Percentiles rank a stretch among this genome's conserved stretches.
Evolutionary conservation across 2,888 invertebrate species (phyloP).

Genomic region (Orthosia gothica): DNA sequence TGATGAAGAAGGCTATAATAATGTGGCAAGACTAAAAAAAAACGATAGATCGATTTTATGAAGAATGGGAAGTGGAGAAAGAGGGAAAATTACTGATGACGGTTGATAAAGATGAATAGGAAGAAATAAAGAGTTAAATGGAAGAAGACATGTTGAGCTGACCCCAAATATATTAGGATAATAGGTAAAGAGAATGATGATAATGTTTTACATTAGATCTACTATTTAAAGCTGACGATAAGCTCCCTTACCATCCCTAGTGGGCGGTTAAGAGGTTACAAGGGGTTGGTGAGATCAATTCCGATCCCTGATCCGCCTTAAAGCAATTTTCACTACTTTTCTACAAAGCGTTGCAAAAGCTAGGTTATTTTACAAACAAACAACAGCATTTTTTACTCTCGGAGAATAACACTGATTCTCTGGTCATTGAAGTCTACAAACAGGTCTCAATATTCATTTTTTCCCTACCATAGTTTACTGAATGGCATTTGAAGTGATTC

Average conservation of each 20-base stretch:
- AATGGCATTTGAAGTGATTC: conserved; percentile 27
- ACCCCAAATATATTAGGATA: background rate
- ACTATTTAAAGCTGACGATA: background rate
- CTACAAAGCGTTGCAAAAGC: background rate
- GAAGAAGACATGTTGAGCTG: background rate
- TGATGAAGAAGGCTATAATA: too few relatives aligned
- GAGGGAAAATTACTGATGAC: background rate
- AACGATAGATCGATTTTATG: background rate
- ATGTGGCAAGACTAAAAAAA: background rate
- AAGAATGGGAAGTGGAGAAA: background rate
- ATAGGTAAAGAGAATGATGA: background rate
- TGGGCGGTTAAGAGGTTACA: background rate
- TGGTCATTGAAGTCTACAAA: background rate
- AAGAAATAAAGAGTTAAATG: too few relatives aligned
- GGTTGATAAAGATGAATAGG: too few relatives aligned
- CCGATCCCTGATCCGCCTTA: background rate
- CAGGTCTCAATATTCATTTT: background rate
- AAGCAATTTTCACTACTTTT: background rate
- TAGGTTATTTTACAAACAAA: background rate
- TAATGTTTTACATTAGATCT: background rate
- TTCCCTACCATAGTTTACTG: background rate
- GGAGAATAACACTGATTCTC: background rate
- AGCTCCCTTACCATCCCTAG: background rate
- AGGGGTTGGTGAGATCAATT: conserved; percentile 3
- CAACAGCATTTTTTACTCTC: background rate